A percentile compares a stretch with the other conserved stretches of the same genome.
phyloP scores from a whole-genome alignment of 2,888 invertebrate genomes.

The Spodoptera littoralis region DNA sequence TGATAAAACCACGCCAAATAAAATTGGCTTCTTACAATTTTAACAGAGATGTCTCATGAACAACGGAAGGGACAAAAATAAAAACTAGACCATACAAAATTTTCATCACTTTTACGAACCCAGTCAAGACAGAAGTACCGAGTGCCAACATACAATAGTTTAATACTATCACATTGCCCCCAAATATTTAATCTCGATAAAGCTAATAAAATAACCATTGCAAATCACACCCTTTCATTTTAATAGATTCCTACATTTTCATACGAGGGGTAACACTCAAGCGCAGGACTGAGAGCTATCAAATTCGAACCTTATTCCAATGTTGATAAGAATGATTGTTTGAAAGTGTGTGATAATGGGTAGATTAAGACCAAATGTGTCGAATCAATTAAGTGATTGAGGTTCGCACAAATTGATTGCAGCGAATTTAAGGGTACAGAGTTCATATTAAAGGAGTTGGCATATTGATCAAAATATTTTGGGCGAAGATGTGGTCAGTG shows the following conservation, averaged over 20 bases:
- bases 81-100: not conserved
- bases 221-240: conserved; percentile 82
- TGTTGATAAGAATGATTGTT: conserved; percentile 1
- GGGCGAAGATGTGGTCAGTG: not conserved
- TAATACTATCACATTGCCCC: conserved; percentile 56
- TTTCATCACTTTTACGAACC: not conserved
- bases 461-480: conserved; percentile 4
- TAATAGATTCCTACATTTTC: conserved; percentile 75
- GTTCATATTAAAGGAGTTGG: conserved; percentile 7
- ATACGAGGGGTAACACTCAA: conserved; percentile 59
- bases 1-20: no score
- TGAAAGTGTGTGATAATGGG: conserved; percentile 22
- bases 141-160: conserved; percentile 18
- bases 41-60: not conserved
- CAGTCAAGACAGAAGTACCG: not conserved
- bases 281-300: not conserved
- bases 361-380: conserved; percentile 69
- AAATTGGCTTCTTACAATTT: no score
- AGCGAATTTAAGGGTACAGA: conserved; percentile 27
- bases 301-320: conserved; percentile 33
- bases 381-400: conserved; percentile 85
- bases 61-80: not conserved
- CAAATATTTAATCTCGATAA: conserved; percentile 78
- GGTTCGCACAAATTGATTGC: conserved; percentile 59
- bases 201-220: conserved; percentile 85